Evolutionary conservation across 2,797 vertebrate genomes (phyloP), one percentile per base, ranked within the genome.

Genomic region (Clarias pachynema): DNA sequence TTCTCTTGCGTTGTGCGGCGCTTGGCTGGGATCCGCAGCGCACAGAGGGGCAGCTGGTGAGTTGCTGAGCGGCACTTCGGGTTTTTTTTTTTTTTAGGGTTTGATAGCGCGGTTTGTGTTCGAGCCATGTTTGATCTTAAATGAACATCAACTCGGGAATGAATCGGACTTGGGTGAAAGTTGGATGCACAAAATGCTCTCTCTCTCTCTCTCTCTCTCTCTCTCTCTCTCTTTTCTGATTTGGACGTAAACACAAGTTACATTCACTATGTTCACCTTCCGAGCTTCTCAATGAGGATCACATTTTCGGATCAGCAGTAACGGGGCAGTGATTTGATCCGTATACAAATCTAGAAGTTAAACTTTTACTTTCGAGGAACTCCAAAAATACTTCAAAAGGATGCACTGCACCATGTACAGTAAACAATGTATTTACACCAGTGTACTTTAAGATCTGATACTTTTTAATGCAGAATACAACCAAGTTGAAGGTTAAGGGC

Each of bases 31-130:
- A 66, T 90, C 90, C 69, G 84, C 87, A 63, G 63, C 88, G 87
- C 78, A 85, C 7, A 80, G 70, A n/a, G 88, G 79, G 75, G 60
- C 86, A 65, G 84, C 89, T 57, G 92, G 92, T 93, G 86, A 93
- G 92, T 92, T 85, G 18, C 79, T 87, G 9, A 65, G 40, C n/a
- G n/a, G 12, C 63, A 66, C 72, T 81, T 81, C 49, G 16, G 18
- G 8, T 2, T 1, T 44, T 44, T 10, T 2, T 44, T 49, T 12
- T 49, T 53, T 53, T 53, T 63, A 16, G 57, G 56, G 65, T 12
- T 75, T 82, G 59, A 31, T 70, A 40, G 40, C 69, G 57, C 14
- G 74, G 56, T 59, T 34, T 15, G 75, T 3, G 57, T 14, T 31
- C 29, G 18, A 22, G 56, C 20, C 75, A n/a, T 78, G 5, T 78